These are phyloP conservation scores for Pterois miles DNA, from an alignment of 2,797 vertebrate species.

Conservation along the genomic window DNA sequence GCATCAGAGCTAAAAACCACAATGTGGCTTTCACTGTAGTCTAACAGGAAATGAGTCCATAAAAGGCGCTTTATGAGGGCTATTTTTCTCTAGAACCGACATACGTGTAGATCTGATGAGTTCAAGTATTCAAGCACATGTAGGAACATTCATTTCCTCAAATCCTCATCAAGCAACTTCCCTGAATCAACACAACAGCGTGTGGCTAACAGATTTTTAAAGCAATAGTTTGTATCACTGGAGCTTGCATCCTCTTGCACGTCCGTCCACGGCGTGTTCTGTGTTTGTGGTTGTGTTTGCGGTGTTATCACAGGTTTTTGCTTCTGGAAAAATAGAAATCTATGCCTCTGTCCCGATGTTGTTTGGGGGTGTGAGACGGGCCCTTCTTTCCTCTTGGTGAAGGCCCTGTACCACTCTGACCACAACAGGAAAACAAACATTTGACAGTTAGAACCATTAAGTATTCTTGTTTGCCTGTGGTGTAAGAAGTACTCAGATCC, in stretches of 20 bases:
- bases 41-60: conserved; percentile 10
- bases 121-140: background rate
- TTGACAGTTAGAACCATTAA: background rate
- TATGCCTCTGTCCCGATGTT: conserved; percentile 82
- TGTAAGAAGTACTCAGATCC: background rate
- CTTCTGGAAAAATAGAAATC: conserved; percentile 89
- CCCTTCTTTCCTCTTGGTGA: conserved; percentile 74
- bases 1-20: conserved; percentile 4
- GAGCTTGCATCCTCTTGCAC: background rate
- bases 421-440: background rate
- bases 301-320: conserved; percentile 70
- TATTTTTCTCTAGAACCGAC: background rate
- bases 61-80: background rate
- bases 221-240: conserved; percentile 2
- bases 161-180: background rate
- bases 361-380: conserved; percentile 69
- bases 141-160: conserved; percentile 6
- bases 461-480: background rate
- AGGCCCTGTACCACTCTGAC: conserved; percentile 65
- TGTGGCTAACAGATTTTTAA: background rate
- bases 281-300: background rate
- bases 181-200: background rate
- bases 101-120: background rate
- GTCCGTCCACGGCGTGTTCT: background rate
- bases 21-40: background rate